These are phyloP conservation scores for Anthopleura xanthogrammica DNA, from an alignment of 92 coral and sea anemone species.

Conservation along the genomic window DNA sequence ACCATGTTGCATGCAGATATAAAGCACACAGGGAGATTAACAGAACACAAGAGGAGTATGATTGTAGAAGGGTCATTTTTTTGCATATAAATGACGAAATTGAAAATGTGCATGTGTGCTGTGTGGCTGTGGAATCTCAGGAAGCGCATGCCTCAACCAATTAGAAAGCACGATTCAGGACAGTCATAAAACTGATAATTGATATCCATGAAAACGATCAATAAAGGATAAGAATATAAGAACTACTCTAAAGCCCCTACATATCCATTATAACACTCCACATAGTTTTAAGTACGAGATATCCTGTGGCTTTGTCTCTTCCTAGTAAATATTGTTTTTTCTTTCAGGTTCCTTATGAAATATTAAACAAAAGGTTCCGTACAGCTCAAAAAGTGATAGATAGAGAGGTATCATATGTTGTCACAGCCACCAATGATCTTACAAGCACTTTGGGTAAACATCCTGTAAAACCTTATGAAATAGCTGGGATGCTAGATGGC, in stretches of 20 bases:
- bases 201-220: too few relatives aligned
- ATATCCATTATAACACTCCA: too few relatives aligned
- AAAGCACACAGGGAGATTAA: neutral
- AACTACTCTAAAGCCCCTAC: too few relatives aligned
- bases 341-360: slow-evolving; percentile 89
- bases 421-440: slow-evolving; percentile 75
- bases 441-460: slow-evolving; percentile 61
- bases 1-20: too few relatives aligned
- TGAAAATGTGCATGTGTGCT: too few relatives aligned
- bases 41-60: neutral
- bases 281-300: neutral
- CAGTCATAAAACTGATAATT: too few relatives aligned
- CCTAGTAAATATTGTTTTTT: neutral
- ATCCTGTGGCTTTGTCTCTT: neutral
- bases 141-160: too few relatives aligned
- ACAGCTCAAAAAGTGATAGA: slow-evolving; percentile 97
- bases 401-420: slow-evolving; percentile 93
- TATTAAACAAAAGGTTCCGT: slow-evolving; percentile 90
- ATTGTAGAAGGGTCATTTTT: too few relatives aligned
- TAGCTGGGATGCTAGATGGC: slow-evolving; percentile 84
- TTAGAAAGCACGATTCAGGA: too few relatives aligned
- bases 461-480: slow-evolving; percentile 81
- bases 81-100: too few relatives aligned
- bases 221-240: too few relatives aligned
- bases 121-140: too few relatives aligned